Conservation (phyloP, 2,113 vertebrate genomes). For the Apteryx mantelli region DNA sequence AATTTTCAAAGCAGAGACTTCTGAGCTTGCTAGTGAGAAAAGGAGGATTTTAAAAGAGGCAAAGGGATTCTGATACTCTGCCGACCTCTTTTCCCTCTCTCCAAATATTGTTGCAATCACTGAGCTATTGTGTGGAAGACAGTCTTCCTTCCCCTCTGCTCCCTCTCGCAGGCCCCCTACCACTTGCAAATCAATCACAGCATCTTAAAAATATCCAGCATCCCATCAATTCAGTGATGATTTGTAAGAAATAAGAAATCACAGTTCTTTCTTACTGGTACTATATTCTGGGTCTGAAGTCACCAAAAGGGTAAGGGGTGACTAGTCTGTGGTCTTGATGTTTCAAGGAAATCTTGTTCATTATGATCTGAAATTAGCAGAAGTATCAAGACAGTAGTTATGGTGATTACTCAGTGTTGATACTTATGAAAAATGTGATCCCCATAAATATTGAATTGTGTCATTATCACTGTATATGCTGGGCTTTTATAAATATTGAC, state of each 20-base stretch:
- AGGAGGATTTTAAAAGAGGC: not conserved
- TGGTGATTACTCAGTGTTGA: not conserved
- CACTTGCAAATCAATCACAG: not conserved
- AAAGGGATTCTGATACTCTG: not conserved
- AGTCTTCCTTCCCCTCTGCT: fast-evolving
- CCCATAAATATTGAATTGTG: not conserved
- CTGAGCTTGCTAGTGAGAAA: not conserved
- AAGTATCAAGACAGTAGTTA: not conserved
- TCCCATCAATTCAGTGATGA: not conserved
- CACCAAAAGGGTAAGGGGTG: fast-evolving
- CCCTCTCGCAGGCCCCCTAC: not conserved
- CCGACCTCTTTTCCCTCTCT: not conserved
- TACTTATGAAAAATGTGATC: not conserved
- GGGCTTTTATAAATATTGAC: not conserved
- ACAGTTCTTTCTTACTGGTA: not conserved
- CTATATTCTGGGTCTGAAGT: not conserved
- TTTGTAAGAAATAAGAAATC: not conserved
- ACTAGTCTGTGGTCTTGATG: not conserved
- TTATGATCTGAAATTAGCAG: not conserved
- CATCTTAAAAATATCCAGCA: not conserved
- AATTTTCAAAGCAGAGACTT: not conserved
- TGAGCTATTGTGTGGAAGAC: not conserved
- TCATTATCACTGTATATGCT: not conserved
- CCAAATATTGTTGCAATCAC: not conserved
- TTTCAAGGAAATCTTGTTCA: not conserved